These are phyloP conservation scores for Epizoanthus fatuus DNA, from an alignment of 92 coral and sea anemone species.

Conservation along the genomic window DNA sequence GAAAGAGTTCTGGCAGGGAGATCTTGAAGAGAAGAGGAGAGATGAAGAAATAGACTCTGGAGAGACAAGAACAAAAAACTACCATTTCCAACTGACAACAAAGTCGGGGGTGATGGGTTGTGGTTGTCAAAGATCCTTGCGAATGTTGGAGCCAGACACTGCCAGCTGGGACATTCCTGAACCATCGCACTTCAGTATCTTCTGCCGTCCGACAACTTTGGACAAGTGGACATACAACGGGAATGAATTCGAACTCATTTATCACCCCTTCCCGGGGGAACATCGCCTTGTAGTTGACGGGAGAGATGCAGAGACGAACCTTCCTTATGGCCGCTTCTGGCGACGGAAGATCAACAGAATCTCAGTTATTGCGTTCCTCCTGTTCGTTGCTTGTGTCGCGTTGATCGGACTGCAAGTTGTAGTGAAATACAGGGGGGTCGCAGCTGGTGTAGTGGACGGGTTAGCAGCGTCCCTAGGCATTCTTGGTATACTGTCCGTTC, in stretches of 20 bases:
- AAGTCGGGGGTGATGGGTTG: neutral
- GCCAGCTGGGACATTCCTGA: constrained; percentile 12
- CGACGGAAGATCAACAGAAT: constrained; percentile 33
- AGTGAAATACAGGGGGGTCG: constrained; percentile 14
- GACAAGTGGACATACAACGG: constrained; percentile 40
- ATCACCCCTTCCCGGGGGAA: constrained; percentile 40
- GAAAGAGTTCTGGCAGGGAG: constrained; percentile 27
- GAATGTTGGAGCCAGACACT: constrained; percentile 5
- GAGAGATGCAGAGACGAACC: neutral
- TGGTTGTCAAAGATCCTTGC: neutral
- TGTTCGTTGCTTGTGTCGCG: neutral
- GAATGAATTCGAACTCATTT: constrained; percentile 16
- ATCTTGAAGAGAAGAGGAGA: neutral
- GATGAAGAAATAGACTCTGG: constrained; percentile 1
- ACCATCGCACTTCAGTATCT: neutral
- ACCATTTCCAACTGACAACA: neutral
- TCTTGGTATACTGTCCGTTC: neutral
- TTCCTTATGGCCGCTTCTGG: constrained; percentile 14
- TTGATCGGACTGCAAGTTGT: neutral
- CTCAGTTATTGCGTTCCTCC: constrained; percentile 2
- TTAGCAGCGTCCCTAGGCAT: neutral
- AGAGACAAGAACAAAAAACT: neutral
- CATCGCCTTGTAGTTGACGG: constrained; percentile 21
- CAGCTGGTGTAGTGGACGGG: constrained; percentile 8
- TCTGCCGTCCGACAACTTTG: constrained; percentile 20